Evolutionary conservation across 2,888 invertebrate genomes (phyloP), one percentile per base, ranked within the genome.

Genomic region (Neoitamus cyanurus): DNA sequence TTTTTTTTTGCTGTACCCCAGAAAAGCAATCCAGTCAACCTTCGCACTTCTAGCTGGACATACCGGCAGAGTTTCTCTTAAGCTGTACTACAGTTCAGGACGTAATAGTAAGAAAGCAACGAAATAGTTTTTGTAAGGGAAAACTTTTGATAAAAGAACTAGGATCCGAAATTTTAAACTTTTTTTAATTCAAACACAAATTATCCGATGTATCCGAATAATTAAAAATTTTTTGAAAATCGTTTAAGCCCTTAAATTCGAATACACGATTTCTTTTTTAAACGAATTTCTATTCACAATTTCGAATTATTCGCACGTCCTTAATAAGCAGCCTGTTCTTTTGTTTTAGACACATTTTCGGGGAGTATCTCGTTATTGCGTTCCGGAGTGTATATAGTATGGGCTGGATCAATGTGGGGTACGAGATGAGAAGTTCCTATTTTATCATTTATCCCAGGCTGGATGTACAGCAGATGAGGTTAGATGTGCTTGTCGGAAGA

Each of bases 381-480:
- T 6, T n/a, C 1, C n/a, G 0, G n/a, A 42, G 42, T 42, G 42
- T 42, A 42, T 42, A 13, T 42, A 7, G 34, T 34, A 5, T 48
- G 20, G 20, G 20, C 20, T 15, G 48, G 20, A 2, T 48, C n/a
- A n/a, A n/a, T 48, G 2, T 20, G 1, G 9, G 25, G 48, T 58
- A 20, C 7, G 9, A 15, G 20, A 20, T 20, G 13, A 46, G 42
- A 25, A 37, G 30, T 37, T 20, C 3, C 20, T n/a, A 15, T 42
- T 42, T 75, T 75, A 75, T 42, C 42, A 75, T 75, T 42, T 75
- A 42, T 25, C 20, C 37, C 20, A 42, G 28, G 25, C 25, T 75
- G 20, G 58, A 58, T 48, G 25, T 73, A 11, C 30, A 13, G 75
- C 75, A 75, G 42, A 75, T 75, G 75, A 28, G 75, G 75, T 75